Conservation (phyloP, 1,140 invertebrate species). For the Diploscapter pachys region DNA sequence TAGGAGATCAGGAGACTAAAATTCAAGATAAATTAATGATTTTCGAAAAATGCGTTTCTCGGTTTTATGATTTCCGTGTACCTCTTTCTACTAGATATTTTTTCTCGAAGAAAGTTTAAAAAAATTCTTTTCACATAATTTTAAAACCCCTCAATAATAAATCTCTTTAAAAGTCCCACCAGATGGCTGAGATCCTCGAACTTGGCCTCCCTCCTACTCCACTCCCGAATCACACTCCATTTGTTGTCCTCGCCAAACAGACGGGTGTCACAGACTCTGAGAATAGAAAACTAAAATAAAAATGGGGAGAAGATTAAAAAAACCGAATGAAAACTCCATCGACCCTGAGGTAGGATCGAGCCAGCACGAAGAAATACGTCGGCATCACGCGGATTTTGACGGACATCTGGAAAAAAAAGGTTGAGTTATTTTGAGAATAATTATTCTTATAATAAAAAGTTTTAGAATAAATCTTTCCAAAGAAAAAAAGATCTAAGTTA, state of each 20-base stretch:
- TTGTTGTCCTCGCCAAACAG: slow-evolving; percentile 73
- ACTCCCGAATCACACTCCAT: slow-evolving; percentile 46
- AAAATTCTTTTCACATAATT: too few relatives aligned
- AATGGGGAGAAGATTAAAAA: slow-evolving; percentile 1
- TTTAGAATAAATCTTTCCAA: too few relatives aligned
- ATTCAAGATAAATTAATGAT: not conserved
- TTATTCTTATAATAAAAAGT: too few relatives aligned
- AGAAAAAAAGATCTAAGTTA: not conserved
- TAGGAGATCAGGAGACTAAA: slow-evolving; percentile 15
- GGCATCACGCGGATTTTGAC: slow-evolving; percentile 85
- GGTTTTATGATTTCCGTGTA: too few relatives aligned
- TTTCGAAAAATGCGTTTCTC: not conserved
- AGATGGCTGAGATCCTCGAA: slow-evolving; percentile 24
- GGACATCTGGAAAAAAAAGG: slow-evolving; percentile 40
- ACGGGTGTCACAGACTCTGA: slow-evolving; percentile 80
- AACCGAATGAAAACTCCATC: slow-evolving; percentile 78
- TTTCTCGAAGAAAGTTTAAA: too few relatives aligned
- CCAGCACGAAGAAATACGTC: slow-evolving; percentile 81
- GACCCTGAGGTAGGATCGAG: slow-evolving; percentile 86
- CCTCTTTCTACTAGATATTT: too few relatives aligned
- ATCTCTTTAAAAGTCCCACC: not conserved
- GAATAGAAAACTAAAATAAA: not conserved
- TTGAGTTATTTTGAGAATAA: too few relatives aligned
- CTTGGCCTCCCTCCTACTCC: slow-evolving; percentile 44
- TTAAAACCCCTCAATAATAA: too few relatives aligned